These are phyloP conservation scores for Triplophysa dalaica DNA, from an alignment of 2,113 vertebrate genomes.

Conservation along the genomic window DNA sequence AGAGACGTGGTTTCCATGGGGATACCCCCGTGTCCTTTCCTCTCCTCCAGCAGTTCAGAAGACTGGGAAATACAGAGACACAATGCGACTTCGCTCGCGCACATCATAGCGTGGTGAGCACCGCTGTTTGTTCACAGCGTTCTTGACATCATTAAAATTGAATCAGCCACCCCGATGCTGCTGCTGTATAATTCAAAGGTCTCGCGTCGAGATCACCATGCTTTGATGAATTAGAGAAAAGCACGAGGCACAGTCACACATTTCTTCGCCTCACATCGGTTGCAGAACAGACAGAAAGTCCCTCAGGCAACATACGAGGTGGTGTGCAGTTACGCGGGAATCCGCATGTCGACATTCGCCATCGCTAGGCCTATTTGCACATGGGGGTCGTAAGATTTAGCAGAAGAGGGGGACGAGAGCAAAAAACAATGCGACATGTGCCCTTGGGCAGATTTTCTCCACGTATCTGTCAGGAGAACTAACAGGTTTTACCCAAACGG, in stretches of 20 bases:
- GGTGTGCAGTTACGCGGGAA: conserved; percentile 18
- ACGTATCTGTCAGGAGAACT: not conserved
- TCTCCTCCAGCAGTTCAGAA: conserved; percentile 36
- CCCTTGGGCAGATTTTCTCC: conserved; percentile 21
- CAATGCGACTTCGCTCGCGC: conserved; percentile 5
- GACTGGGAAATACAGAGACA: conserved; percentile 3
- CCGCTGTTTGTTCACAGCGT: conserved; percentile 39
- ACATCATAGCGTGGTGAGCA: conserved; percentile 23
- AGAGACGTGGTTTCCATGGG: conserved; percentile 53
- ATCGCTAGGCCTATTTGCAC: not conserved
- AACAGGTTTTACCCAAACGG: not conserved
- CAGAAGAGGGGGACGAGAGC: not conserved
- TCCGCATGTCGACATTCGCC: not conserved
- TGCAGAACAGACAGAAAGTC: not conserved
- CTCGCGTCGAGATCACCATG: conserved; percentile 37
- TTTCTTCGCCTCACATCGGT: not conserved
- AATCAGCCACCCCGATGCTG: conserved; percentile 31
- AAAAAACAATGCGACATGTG: not conserved
- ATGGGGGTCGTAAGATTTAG: not conserved
- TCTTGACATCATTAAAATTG: conserved; percentile 48
- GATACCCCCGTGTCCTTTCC: conserved; percentile 46
- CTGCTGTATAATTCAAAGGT: conserved; percentile 46
- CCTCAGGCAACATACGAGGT: conserved; percentile 15
- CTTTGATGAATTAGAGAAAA: conserved; percentile 36
- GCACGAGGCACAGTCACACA: conserved; percentile 18